phyloP scores from a whole-genome alignment of 1,140 invertebrate species.

The Latrodectus geometricus region DNA sequence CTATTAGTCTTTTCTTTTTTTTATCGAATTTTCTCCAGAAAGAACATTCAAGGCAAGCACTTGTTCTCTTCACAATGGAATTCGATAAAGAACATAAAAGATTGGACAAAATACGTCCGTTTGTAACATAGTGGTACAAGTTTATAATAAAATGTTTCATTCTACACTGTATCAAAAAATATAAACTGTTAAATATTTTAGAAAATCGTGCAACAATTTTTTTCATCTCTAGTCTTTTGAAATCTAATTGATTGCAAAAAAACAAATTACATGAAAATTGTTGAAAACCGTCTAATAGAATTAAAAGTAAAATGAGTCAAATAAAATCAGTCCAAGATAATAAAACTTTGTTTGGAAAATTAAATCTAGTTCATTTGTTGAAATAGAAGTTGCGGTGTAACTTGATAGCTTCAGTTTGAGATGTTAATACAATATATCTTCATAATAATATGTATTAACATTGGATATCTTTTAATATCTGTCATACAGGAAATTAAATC shows the following conservation, averaged over 20 bases:
- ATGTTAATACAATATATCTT: too few relatives aligned
- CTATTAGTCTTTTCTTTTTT: conserved; percentile 34
- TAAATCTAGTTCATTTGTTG: too few relatives aligned
- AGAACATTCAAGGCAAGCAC: conserved; percentile 23
- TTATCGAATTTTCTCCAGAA: conserved; percentile 35
- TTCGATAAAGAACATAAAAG: conserved; percentile 54
- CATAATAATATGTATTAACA: too few relatives aligned
- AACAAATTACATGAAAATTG: neutral
- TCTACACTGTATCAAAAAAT: neutral
- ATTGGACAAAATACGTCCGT: conserved; percentile 26
- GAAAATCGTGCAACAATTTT: neutral
- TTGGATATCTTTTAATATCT: too few relatives aligned
- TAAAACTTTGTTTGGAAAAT: too few relatives aligned
- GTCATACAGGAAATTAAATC: too few relatives aligned
- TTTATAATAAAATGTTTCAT: neutral
- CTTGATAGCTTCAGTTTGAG: too few relatives aligned
- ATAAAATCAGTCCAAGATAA: too few relatives aligned
- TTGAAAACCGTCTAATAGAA: too few relatives aligned
- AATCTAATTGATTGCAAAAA: neutral
- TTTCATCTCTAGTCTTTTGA: neutral
- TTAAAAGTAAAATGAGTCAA: too few relatives aligned
- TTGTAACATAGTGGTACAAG: conserved; percentile 23
- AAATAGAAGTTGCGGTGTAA: too few relatives aligned
- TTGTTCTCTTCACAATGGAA: conserved; percentile 34
- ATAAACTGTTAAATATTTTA: neutral